Evolutionary conservation across 2,797 vertebrate genomes (phyloP), one percentile per base, ranked within the genome.

Genomic region (Brachymystax lenok): DNA sequence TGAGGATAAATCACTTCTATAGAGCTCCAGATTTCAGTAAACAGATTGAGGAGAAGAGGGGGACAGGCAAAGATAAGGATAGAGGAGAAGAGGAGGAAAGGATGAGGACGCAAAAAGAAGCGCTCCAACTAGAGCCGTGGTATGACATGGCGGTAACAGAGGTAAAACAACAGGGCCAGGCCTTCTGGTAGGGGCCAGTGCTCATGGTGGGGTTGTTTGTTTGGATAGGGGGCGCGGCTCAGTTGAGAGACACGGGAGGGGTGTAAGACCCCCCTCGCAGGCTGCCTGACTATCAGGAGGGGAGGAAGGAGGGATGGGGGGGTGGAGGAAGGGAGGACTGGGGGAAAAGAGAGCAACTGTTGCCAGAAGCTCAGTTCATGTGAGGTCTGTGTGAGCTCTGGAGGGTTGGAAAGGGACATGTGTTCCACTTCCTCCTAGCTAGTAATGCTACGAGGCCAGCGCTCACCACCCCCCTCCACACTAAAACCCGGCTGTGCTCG

Each of bases 331-430:
- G 56, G 63, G 78, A 52, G 16, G 16, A 6, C 51, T 28, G 50
- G 76, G 71, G 72, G 83, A 61, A 63, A 28, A 35, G 75, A 75
- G 78, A 74, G 21, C 8, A 74, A 77, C 61, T 76, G 80, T 61
- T 85, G 87, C 87, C 85, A 88, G 79, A 73, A 86, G 85, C 82
- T 81, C 74, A 74, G 88, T 89, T 91, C 90, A 93, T 84, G 79
- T 85, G 84, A 91, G 90, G 87, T 92, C 86, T 89, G 16, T 66
- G 19, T 66, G 77, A 89, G 81, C 88, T 85, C 85, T 80, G 82
- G 81, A 82, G 83, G 85, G 81, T 70, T 80, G 85, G 77, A 88
- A 79, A 78, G 73, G 79, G 87, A 88, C 88, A 88, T 89, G 86
- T 80, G 88, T 75, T 87, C 80, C 79, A 81, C 84, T 87, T 89